phyloP scores from a whole-genome alignment of 2,888 invertebrate species.

The Drosophila neotestacea region DNA sequence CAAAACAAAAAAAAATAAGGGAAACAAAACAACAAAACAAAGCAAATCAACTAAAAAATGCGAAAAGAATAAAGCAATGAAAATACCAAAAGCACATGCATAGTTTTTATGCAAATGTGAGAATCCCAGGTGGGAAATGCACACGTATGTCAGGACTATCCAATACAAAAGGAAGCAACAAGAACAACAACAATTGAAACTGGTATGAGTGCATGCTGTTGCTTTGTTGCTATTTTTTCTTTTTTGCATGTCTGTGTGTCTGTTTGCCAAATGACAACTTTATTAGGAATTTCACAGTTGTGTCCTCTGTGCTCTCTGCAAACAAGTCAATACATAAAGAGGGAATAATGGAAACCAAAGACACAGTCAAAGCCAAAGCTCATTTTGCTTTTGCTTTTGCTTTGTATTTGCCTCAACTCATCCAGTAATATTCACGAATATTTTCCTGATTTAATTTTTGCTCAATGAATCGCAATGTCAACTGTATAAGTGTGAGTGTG shows the following conservation, averaged over 20 bases:
- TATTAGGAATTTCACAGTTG: constrained; percentile 70
- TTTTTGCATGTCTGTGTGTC: constrained; percentile 54
- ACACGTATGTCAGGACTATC: constrained; percentile 16
- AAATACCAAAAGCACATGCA: constrained; percentile 52
- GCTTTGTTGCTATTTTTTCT: constrained; percentile 40
- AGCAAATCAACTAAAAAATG: constrained; percentile 42
- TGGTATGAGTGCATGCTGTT: constrained; percentile 25
- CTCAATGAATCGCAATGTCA: constrained; percentile 62
- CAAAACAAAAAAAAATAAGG: constrained; percentile 7
- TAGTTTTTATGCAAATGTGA: constrained; percentile 67
- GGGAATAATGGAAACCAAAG: constrained; percentile 29
- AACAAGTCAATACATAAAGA: constrained; percentile 44
- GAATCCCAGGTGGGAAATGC: constrained; percentile 48
- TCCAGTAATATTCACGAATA: constrained; percentile 42
- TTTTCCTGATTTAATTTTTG: constrained; percentile 54
- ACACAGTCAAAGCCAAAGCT: constrained; percentile 21
- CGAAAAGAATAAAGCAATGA: constrained; percentile 23
- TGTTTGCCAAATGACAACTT: constrained; percentile 80
- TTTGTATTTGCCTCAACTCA: constrained; percentile 21
- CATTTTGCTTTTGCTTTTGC: constrained; percentile 16
- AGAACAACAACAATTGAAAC: constrained; percentile 26
- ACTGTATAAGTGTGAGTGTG: not conserved
- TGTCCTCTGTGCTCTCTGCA: constrained; percentile 20
- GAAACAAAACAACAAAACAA: constrained; percentile 25
- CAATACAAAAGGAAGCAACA: constrained; percentile 52